phyloP scores from a whole-genome alignment of 2,797 vertebrate genomes.

The Ctenopoma multispine region DNA sequence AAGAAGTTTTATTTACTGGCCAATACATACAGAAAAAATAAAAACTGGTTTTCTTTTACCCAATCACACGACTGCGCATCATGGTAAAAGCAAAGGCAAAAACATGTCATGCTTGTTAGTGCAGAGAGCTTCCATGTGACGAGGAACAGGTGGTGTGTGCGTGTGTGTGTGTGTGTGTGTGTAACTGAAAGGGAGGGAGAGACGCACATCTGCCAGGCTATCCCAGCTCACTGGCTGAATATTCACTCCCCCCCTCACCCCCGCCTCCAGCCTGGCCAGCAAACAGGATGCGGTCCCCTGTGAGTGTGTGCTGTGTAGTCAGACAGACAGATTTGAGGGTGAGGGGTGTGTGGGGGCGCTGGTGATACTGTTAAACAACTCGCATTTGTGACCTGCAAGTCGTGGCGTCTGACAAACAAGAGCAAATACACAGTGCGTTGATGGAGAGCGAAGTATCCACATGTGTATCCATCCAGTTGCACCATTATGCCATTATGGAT shows the following conservation, averaged over 20 bases:
- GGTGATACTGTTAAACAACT: conserved; percentile 45
- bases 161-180: conserved; percentile 33
- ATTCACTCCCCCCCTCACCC: conserved; percentile 78
- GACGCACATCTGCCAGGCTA: conserved; percentile 64
- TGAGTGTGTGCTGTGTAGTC: conserved; percentile 41
- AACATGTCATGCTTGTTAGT: conserved; percentile 27
- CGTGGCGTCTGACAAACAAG: conserved; percentile 54
- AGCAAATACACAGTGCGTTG: conserved; percentile 60
- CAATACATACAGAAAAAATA: too few species aligned
- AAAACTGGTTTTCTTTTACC: background rate
- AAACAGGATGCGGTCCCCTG: conserved; percentile 75
- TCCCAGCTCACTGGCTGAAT: conserved; percentile 58
- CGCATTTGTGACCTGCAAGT: conserved; percentile 51
- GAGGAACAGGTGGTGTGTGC: conserved; percentile 68
- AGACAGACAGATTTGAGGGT: conserved; percentile 41
- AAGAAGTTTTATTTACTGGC: background rate
- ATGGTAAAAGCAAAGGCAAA: conserved; percentile 9
- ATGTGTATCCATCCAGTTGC: conserved; percentile 38
- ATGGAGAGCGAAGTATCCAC: conserved; percentile 17
- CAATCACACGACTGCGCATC: background rate
- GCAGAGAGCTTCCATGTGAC: conserved; percentile 37
- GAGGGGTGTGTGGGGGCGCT: background rate
- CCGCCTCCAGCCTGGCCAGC: conserved; percentile 39
- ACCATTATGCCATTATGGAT: conserved; percentile 29
- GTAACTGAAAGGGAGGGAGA: conserved; percentile 8